These are phyloP conservation scores for Sminthurides aquaticus DNA, from an alignment of 2,888 invertebrate genomes.

Conservation along the genomic window DNA sequence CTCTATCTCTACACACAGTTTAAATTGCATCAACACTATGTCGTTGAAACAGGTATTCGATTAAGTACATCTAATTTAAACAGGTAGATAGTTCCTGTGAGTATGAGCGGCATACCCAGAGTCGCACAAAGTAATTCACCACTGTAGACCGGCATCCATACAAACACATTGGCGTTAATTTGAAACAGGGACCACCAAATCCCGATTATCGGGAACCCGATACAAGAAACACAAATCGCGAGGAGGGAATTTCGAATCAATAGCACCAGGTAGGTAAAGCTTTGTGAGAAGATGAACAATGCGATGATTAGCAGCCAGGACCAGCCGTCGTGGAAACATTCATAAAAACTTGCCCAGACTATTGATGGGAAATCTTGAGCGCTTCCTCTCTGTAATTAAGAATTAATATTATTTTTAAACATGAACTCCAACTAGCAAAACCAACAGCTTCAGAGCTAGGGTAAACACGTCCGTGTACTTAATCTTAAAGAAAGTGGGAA, in stretches of 20 bases:
- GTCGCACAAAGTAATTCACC: slow-evolving; percentile 58
- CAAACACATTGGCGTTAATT: slow-evolving; percentile 26
- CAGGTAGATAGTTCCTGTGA: slow-evolving; percentile 47
- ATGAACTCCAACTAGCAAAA: background rate
- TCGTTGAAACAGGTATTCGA: background rate
- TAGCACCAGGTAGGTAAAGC: slow-evolving; percentile 30
- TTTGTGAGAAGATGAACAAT: slow-evolving; percentile 27
- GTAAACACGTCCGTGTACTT: too few species aligned
- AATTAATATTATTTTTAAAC: background rate
- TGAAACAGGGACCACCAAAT: slow-evolving; percentile 37
- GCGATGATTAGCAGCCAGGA: slow-evolving; percentile 22
- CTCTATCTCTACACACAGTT: too few species aligned
- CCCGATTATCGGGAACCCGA: slow-evolving; percentile 29
- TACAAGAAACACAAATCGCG: slow-evolving; percentile 25
- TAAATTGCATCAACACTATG: too few species aligned
- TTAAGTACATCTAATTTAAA: slow-evolving; percentile 28
- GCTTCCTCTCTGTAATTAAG: slow-evolving; percentile 22
- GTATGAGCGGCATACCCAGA: slow-evolving; percentile 55
- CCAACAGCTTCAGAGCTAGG: background rate
- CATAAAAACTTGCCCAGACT: slow-evolving; percentile 12
- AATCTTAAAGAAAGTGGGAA: too few species aligned
- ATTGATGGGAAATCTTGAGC: slow-evolving; percentile 13
- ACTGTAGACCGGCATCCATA: slow-evolving; percentile 55
- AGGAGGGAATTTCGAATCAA: slow-evolving; percentile 28
- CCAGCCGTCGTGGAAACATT: slow-evolving; percentile 14